Evolutionary conservation across 2,888 invertebrate genomes (phyloP).

Genomic region (Cerastis rubricosa): DNA sequence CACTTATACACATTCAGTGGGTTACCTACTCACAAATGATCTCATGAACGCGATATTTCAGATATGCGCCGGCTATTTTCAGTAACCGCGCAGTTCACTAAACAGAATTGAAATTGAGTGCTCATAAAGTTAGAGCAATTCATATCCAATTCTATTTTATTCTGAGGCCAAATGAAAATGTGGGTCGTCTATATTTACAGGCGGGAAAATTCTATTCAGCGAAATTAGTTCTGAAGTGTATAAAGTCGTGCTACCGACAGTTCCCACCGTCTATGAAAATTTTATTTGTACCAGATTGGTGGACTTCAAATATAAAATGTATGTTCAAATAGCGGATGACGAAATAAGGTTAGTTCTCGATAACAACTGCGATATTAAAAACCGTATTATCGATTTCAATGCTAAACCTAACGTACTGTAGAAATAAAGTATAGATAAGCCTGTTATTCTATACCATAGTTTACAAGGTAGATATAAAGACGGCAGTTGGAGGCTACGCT

Average conservation of each 20-base stretch:
- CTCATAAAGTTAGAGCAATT: conserved; percentile 69
- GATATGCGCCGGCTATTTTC: conserved; percentile 75
- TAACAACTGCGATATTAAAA: conserved; percentile 60
- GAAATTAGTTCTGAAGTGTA: conserved; percentile 43
- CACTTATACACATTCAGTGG: conserved; percentile 76
- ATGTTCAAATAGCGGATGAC: conserved; percentile 50
- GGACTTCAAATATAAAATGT: conserved; percentile 39
- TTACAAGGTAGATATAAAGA: conserved; percentile 46
- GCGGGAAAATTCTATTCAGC: conserved; percentile 41
- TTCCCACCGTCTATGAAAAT: conserved; percentile 29
- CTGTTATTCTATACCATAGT: conserved; percentile 43
- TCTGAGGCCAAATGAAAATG: conserved; percentile 72
- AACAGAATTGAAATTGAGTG: conserved; percentile 71
- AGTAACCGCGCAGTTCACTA: conserved; percentile 68
- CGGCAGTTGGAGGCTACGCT: conserved; percentile 76
- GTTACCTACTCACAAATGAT: conserved; percentile 73
- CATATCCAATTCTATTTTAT: conserved; percentile 72
- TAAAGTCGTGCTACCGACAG: conserved; percentile 23
- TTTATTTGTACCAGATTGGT: conserved; percentile 30
- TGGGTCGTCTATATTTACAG: conserved; percentile 63
- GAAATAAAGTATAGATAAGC: conserved; percentile 67
- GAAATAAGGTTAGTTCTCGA: conserved; percentile 60
- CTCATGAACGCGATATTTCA: conserved; percentile 78
- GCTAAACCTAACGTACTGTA: conserved; percentile 73
- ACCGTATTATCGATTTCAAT: conserved; percentile 71